A percentile compares a stretch with the other conserved stretches of the same genome.
Conservation (phyloP, 2,888 invertebrate genomes). For the Odontocolon sp. region DNA sequence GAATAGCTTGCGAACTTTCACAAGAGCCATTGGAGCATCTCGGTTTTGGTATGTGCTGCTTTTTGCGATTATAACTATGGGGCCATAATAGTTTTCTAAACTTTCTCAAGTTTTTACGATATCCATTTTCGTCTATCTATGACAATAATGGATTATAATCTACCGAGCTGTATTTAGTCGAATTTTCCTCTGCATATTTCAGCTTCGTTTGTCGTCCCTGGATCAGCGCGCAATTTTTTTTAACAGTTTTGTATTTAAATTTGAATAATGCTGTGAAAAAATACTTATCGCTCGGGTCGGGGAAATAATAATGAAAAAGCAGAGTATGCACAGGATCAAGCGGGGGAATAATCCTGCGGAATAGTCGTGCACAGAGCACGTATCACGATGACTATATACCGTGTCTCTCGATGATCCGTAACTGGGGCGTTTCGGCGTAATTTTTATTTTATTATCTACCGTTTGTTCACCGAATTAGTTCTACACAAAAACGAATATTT, state of each 20-base stretch:
- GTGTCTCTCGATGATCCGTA: conserved; percentile 37
- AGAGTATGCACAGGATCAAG: conserved; percentile 25
- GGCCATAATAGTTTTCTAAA: no score
- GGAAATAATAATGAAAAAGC: conserved; percentile 18
- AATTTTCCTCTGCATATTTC: no score
- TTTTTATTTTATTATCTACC: conserved; percentile 53
- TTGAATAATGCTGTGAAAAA: background rate
- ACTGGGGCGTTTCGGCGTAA: conserved; percentile 24
- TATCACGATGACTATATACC: background rate
- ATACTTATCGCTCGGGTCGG: background rate
- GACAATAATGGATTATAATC: no score
- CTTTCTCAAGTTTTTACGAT: no score
- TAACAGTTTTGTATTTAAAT: background rate
- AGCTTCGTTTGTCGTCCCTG: no score
- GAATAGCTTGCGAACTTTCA: background rate
- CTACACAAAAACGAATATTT: no score
- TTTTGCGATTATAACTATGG: no score
- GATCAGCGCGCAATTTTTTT: background rate
- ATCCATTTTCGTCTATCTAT: no score
- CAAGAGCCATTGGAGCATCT: no score
- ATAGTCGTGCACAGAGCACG: conserved; percentile 14
- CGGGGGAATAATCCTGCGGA: conserved; percentile 27
- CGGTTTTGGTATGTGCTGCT: no score
- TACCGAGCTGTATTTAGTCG: no score
- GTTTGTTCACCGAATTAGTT: background rate